Conservation (phyloP, 2,113 vertebrate species). For the Otocyon megalotis region DNA sequence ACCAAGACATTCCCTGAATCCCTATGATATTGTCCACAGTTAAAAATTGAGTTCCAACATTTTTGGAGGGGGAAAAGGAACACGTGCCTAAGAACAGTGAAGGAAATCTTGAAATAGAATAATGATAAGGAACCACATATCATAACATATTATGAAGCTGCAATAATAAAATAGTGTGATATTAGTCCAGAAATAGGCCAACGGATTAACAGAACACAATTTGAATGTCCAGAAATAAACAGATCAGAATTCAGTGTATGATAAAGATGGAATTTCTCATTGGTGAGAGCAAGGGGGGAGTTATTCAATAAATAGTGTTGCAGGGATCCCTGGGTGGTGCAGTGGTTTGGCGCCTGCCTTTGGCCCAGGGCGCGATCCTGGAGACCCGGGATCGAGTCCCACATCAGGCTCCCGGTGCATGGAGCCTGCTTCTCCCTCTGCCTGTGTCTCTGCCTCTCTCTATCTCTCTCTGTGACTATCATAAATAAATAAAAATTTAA, state of each 20-base stretch:
- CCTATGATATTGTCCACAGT: neutral
- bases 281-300: neutral
- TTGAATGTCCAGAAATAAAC: neutral
- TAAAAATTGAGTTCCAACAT: neutral
- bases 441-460: too few species aligned
- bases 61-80: neutral
- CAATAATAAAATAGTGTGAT: neutral
- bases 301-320: neutral
- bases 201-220: neutral
- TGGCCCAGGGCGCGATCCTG: too few species aligned
- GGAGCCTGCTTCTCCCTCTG: too few species aligned
- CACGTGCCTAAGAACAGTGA: neutral
- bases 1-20: neutral
- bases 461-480: too few species aligned
- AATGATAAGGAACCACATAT: neutral
- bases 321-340: too few species aligned
- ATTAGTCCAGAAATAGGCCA: neutral
- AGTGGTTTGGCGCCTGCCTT: too few species aligned
- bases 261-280: constrained; percentile 49
- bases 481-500: too few species aligned
- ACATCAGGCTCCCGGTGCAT: too few species aligned
- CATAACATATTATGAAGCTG: neutral
- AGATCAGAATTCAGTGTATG: neutral
- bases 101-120: constrained; percentile 7
- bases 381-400: too few species aligned